Evolutionary conservation across 2,113 vertebrate species (phyloP), one percentile per base, ranked within the genome.

Genomic region (Garra rufa): DNA sequence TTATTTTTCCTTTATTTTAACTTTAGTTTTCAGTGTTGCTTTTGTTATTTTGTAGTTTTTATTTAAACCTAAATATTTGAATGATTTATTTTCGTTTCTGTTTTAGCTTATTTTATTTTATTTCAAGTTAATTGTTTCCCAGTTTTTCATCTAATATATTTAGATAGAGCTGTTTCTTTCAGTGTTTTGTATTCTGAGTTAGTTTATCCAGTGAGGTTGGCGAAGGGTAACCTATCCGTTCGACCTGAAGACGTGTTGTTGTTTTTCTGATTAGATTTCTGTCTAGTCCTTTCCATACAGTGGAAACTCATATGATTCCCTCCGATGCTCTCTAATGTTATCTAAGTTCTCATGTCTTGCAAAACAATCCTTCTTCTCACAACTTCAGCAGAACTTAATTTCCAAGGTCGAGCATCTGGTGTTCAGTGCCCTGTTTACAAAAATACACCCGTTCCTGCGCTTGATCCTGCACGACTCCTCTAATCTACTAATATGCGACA

Each of bases 401-500:
- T 14, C 11, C 34, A 13, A 30, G 44, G 26, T 9, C 17, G 9
- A 75, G 30, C 44, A 65, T 52, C 69, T 81, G 71, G 24, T n/a
- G 63, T 19, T 81, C 28, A 15, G 76, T 46, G 46, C n/a, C 57
- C 6, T 61, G 74, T 61, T 83, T 83, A 34, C 85, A 63, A 2
- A 73, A 86, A 78, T 46, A 50, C 9, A 19, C 5, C 30, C 19
- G 21, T 26, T 73, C 9, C 46, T 55, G 24, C 41, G 15, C 55
- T 46, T 28, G 43, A 41, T 73, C 65, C 74, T 63, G 55, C 50
- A 48, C 50, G 41, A 9, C 50, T 80, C 30, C 52, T 79, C 34
- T 70, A 81, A 65, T 86, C 38, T 50, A 50, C 24, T 84, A 84
- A 87, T 81, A 69, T 9, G 46, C 6, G 67, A 75, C 82, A 74